Evolutionary conservation across 2,113 vertebrate genomes (phyloP).

Genomic region (Muscicapa adusta): DNA sequence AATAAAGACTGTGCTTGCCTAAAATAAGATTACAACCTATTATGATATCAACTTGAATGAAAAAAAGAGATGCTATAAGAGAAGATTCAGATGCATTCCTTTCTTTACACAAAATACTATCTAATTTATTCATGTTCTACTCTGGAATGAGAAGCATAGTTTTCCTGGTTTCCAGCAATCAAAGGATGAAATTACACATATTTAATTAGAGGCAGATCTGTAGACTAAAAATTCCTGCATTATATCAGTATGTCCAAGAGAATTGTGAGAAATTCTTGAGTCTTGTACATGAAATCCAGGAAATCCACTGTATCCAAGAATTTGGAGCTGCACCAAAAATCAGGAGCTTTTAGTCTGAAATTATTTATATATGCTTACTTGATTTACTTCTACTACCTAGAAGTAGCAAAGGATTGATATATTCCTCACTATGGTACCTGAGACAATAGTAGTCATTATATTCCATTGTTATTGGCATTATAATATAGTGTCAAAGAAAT

Average conservation of each 20-base stretch:
- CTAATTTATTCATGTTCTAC: neutral
- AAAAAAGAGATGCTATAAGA: neutral
- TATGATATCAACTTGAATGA: neutral
- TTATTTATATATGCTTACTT: neutral
- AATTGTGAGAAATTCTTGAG: neutral
- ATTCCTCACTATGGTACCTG: neutral
- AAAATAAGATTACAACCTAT: neutral
- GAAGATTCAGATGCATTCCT: neutral
- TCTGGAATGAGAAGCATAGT: neutral
- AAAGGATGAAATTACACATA: neutral
- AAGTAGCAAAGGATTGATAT: neutral
- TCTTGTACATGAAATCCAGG: neutral
- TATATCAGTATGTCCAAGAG: neutral
- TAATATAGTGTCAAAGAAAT: neutral
- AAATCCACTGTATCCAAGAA: neutral
- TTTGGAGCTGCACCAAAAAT: neutral
- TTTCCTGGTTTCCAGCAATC: neutral
- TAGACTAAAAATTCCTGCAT: neutral
- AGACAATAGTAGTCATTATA: neutral
- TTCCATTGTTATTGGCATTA: neutral
- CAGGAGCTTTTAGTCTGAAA: neutral
- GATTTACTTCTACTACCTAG: neutral
- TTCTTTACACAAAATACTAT: neutral
- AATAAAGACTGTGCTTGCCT: neutral
- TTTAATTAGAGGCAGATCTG: neutral